Evolutionary conservation across 2,113 vertebrate genomes (phyloP).

Genomic region (Atlantisia rogersi): DNA sequence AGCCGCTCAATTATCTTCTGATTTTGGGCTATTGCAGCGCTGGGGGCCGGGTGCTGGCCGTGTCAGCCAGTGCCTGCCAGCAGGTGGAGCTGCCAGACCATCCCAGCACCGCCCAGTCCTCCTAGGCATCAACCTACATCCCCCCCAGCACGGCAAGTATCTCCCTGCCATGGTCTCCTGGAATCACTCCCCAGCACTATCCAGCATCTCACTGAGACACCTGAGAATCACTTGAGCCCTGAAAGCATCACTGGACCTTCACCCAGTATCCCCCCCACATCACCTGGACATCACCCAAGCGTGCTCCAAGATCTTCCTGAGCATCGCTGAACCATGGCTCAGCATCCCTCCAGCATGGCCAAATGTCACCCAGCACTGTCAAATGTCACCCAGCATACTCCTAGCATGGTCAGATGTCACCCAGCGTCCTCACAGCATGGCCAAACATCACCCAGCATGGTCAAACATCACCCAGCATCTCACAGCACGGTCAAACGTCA

Average conservation of each 20-base stretch:
- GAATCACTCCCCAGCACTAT: too few relatives aligned
- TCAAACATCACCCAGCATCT: neutral
- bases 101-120: neutral
- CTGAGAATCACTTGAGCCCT: neutral
- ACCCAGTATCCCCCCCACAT: too few relatives aligned
- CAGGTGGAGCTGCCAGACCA: constrained; percentile 54
- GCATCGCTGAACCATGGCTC: neutral
- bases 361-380: neutral
- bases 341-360: neutral
- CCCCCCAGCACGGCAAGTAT: neutral
- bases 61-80: neutral
- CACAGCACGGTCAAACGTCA: neutral
- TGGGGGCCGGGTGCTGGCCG: neutral
- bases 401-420: too few relatives aligned
- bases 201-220: too few relatives aligned
- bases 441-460: neutral
- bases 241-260: neutral
- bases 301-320: neutral
- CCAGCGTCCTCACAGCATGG: neutral
- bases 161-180: neutral
- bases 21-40: neutral
- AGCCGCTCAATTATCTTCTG: neutral
- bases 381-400: neutral
- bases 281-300: neutral
- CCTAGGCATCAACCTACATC: rapidly evolving